Percentiles rank a stretch among this genome's conserved stretches.
phyloP scores from a whole-genome alignment of 1,140 invertebrate genomes.

The Tetraneura akinire region DNA sequence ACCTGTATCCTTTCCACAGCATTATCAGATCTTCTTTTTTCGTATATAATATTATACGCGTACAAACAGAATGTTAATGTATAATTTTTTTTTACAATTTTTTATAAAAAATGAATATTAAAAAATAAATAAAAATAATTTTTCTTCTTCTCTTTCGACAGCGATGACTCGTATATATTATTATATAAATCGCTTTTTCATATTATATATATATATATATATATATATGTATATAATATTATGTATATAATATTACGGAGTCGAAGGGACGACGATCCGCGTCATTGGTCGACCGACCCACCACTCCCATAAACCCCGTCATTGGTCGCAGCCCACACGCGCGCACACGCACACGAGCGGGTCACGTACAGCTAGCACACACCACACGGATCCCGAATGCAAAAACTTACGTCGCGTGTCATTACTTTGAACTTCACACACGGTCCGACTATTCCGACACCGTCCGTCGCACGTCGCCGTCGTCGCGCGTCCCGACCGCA shows the following conservation, averaged over 20 bases:
- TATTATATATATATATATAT: too few relatives aligned
- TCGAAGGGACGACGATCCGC: not conserved
- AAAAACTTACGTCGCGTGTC: conserved; percentile 18
- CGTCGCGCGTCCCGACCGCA: not conserved
- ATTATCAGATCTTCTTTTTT: too few relatives aligned
- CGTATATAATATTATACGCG: too few relatives aligned
- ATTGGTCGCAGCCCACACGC: conserved; percentile 40
- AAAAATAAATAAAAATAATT: too few relatives aligned
- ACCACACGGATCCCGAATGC: not conserved
- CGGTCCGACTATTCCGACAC: not conserved
- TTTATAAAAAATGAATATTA: too few relatives aligned
- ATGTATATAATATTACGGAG: not conserved
- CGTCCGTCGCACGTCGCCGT: conserved; percentile 17
- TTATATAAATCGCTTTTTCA: too few relatives aligned
- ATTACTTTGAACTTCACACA: conserved; percentile 39
- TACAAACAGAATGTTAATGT: too few relatives aligned
- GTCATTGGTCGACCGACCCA: conserved; percentile 14
- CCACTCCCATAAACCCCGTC: conserved; percentile 35
- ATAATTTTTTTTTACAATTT: too few relatives aligned
- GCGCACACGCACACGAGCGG: not conserved
- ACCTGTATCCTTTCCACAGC: too few relatives aligned
- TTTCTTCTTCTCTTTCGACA: too few relatives aligned
- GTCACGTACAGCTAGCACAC: not conserved
- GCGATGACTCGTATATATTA: too few relatives aligned
- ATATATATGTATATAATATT: too few relatives aligned